Evolutionary conservation across 2,888 invertebrate species (phyloP).

Genomic region (Pomacea canaliculata): DNA sequence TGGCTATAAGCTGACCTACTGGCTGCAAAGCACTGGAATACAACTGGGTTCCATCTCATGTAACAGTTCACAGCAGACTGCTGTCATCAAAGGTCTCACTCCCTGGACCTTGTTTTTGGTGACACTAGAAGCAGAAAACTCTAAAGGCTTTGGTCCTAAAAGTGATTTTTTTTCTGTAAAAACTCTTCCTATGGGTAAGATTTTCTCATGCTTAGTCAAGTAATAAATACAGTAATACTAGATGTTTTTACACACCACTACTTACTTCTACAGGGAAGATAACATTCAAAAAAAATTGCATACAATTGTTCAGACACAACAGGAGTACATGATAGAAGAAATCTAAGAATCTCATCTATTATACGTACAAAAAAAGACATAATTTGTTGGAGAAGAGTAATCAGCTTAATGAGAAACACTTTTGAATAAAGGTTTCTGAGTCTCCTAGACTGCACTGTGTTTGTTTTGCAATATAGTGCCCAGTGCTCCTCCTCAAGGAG

Average conservation of each 20-base stretch:
- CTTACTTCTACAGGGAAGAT: too few species aligned
- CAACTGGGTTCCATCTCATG: not conserved
- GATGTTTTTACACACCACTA: too few species aligned
- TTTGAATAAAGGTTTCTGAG: too few species aligned
- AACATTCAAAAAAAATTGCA: too few species aligned
- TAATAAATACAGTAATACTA: too few species aligned
- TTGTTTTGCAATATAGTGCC: slow-evolving; percentile 35
- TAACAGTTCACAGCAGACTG: slow-evolving; percentile 22
- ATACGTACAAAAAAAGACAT: too few species aligned
- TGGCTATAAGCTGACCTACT: slow-evolving; percentile 22
- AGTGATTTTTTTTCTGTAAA: slow-evolving; percentile 30
- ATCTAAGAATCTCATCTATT: too few species aligned
- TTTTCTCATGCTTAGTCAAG: not conserved
- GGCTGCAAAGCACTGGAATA: slow-evolving; percentile 1
- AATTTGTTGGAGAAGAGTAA: too few species aligned
- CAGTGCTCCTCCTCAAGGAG: slow-evolving; percentile 34
- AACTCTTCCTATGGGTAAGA: slow-evolving; percentile 50
- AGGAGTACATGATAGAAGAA: too few species aligned
- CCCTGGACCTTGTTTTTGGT: slow-evolving; percentile 56
- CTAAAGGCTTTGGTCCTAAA: slow-evolving; percentile 44
- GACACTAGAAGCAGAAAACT: slow-evolving; percentile 49
- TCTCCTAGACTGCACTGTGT: too few species aligned
- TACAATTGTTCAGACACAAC: too few species aligned
- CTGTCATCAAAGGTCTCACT: slow-evolving; percentile 44
- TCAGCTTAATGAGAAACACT: too few species aligned